Percentiles rank a stretch among this genome's conserved stretches.
Conservation (phyloP, 1,140 invertebrate species). For the Ceratitis capitata region DNA sequence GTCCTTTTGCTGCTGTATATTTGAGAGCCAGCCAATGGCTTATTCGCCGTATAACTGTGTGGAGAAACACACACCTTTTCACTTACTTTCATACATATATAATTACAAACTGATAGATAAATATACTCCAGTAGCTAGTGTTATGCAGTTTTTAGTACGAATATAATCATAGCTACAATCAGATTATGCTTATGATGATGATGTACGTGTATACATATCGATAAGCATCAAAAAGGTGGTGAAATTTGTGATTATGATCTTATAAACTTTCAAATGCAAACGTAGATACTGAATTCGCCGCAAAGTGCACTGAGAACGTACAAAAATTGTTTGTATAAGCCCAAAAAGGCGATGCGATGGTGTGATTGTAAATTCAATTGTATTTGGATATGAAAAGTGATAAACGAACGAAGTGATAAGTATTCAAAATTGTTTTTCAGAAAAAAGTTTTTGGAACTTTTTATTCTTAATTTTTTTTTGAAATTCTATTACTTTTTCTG, state of each 20-base stretch:
- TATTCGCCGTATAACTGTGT: slow-evolving; percentile 8
- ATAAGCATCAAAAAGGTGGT: background rate
- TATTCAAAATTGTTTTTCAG: too few species aligned
- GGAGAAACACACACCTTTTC: slow-evolving; percentile 30
- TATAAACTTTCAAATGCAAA: background rate
- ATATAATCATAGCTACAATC: slow-evolving; percentile 11
- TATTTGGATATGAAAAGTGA: too few species aligned
- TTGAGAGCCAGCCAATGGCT: background rate
- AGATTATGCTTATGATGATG: background rate
- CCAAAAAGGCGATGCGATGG: background rate
- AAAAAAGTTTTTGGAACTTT: too few species aligned
- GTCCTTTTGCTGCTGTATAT: background rate
- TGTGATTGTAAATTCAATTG: too few species aligned
- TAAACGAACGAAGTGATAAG: too few species aligned
- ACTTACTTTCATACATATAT: background rate
- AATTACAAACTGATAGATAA: too few species aligned
- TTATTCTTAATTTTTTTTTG: too few species aligned
- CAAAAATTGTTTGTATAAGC: background rate
- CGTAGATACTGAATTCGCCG: background rate
- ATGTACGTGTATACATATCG: background rate
- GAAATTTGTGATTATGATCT: background rate
- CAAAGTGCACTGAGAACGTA: background rate
- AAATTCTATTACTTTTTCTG: too few species aligned
- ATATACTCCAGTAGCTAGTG: too few species aligned
- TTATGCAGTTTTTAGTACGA: background rate